Conservation (phyloP, 2,113 vertebrate species). For the Columba livia region DNA sequence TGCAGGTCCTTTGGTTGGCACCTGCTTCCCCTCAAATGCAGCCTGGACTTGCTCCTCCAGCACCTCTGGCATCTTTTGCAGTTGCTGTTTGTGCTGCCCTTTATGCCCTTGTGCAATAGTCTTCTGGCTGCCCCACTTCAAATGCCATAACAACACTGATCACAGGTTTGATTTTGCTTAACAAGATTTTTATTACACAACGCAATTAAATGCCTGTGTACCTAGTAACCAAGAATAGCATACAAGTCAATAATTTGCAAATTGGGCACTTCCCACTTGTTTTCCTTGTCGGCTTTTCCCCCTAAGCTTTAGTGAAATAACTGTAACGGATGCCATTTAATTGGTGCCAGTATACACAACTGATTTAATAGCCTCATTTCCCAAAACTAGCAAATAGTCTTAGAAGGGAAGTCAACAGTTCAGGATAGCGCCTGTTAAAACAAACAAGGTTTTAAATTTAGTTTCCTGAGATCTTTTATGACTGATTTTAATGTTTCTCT, state of each 20-base stretch:
- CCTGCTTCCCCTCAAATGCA: background rate
- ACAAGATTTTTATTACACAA: background rate
- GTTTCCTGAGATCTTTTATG: constrained; percentile 31
- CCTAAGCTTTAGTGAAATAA: background rate
- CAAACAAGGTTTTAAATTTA: background rate
- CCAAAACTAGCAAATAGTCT: constrained; percentile 18
- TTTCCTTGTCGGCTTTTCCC: background rate
- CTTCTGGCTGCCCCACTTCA: background rate
- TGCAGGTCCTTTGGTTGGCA: background rate
- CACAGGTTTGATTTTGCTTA: background rate
- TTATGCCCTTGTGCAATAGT: background rate
- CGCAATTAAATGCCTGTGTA: background rate
- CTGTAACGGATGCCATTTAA: background rate
- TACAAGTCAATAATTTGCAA: background rate
- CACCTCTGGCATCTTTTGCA: background rate
- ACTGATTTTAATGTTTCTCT: background rate
- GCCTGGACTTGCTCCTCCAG: background rate
- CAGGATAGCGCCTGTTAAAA: background rate
- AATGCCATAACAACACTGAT: background rate
- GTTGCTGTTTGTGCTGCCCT: background rate
- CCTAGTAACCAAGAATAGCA: constrained; percentile 9
- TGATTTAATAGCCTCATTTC: constrained; percentile 34
- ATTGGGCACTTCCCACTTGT: background rate
- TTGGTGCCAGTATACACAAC: background rate
- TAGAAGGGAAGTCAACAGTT: constrained; percentile 25